Evolutionary conservation across 2,888 invertebrate genomes (phyloP), one percentile per base, ranked within the genome.

Genomic region (Trimorus sp.): DNA sequence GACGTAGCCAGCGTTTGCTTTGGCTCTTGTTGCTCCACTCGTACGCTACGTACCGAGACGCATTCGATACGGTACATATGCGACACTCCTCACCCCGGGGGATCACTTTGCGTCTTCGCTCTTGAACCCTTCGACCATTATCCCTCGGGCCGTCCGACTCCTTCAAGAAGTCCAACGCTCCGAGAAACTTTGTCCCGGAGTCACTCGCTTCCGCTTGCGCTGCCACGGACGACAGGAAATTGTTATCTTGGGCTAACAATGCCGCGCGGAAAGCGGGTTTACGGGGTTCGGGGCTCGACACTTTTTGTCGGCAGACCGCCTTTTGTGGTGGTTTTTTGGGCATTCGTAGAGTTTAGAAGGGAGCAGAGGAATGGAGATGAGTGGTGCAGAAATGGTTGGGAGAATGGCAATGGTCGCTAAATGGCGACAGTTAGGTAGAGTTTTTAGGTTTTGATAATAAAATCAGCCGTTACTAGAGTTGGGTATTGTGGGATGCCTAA

Each of bases 161-260:
- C 79, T 83, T 83, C 76, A 79, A 53, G 77, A 79, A 79, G 68
- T 63, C 68, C 86, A 26, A 26, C 84, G 87, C 85, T 86, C 88
- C 88, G 88, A 89, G 90, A 90, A 90, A 90, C 90, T 90, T 89
- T 89, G 88, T 89, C 86, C 87, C 80, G 42, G 74, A 80, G 79
- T 76, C 75, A 80, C 78, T 80, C 60, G 58, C 45, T 75, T 80
- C 76, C 83, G 83, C 76, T 84, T 79, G 65, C 66, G 86, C 89
- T 89, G 88, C 84, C 77, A 83, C 85, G 85, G 89, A 90, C 89
- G 88, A 88, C 90, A 88, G 89, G 90, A 90, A 90, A 90, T 90
- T 90, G 89, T 90, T 89, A 86, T 86, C 83, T 85, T 82, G 82
- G 79, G 75, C 84, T 79, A 59, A 75, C 78, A 76, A 71, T 79